phyloP scores from a whole-genome alignment of 2,888 invertebrate species.

The Amblyjoppa fuscipennis region DNA sequence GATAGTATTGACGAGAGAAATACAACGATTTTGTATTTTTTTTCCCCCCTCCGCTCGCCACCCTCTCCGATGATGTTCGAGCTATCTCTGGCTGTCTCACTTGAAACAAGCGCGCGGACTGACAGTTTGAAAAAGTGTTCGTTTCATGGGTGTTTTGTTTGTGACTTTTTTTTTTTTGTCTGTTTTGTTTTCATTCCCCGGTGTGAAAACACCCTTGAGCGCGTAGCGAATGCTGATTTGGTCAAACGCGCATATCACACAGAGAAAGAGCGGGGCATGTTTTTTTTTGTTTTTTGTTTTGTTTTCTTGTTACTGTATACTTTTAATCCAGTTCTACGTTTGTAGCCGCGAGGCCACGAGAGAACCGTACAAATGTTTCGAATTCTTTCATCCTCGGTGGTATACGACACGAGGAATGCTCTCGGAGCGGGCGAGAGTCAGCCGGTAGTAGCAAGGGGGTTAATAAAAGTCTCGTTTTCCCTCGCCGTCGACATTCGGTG shows the following conservation, averaged over 20 bases:
- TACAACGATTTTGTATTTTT: neutral
- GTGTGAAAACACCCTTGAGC: conserved; percentile 41
- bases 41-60: neutral
- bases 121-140: conserved; percentile 22
- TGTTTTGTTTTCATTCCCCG: conserved; percentile 22
- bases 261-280: neutral
- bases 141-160: neutral
- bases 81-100: conserved; percentile 1
- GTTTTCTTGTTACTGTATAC: neutral
- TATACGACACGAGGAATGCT: conserved; percentile 57
- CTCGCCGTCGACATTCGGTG: conserved; percentile 41
- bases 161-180: neutral
- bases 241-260: conserved; percentile 29
- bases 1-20: conserved; percentile 50
- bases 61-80: conserved; percentile 15
- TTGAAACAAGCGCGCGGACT: neutral
- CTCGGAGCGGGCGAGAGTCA: neutral
- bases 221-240: conserved; percentile 38
- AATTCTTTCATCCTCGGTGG: conserved; percentile 58
- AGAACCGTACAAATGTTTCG: conserved; percentile 56
- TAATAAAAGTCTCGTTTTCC: conserved; percentile 67
- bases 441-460: conserved; percentile 38
- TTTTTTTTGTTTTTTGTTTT: neutral
- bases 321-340: conserved; percentile 30
- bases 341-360: conserved; percentile 2